Conservation (phyloP, 1,140 invertebrate species). For the Aphidius gifuensis region DNA sequence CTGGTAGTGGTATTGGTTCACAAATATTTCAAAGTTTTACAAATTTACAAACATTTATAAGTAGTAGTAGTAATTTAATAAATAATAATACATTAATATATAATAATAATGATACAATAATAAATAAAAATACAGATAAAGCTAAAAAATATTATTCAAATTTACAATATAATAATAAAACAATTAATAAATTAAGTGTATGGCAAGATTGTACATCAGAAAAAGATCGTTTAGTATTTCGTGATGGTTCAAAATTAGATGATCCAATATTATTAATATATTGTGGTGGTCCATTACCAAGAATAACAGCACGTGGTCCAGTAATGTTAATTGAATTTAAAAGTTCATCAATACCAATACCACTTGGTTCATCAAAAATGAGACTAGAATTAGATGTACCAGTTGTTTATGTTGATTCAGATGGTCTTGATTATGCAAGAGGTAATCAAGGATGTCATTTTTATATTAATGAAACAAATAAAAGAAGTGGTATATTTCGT, state of each 20-base stretch:
- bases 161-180: constrained; percentile 51
- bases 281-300: constrained; percentile 79
- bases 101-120: too few species aligned
- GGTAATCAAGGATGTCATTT: constrained; percentile 56
- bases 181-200: constrained; percentile 66
- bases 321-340: constrained; percentile 84
- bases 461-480: constrained; percentile 54
- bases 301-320: constrained; percentile 66
- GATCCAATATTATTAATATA: constrained; percentile 81
- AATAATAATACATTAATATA: not conserved
- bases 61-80: constrained; percentile 2
- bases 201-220: constrained; percentile 81
- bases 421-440: constrained; percentile 68
- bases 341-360: constrained; percentile 73
- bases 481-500: constrained; percentile 62
- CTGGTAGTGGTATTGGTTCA: constrained; percentile 27
- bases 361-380: constrained; percentile 64
- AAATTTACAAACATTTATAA: not conserved
- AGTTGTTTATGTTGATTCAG: constrained; percentile 82
- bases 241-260: constrained; percentile 76
- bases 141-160: too few species aligned
- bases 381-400: constrained; percentile 80
- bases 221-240: constrained; percentile 79
- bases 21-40: constrained; percentile 7
- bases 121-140: too few species aligned